A percentile compares a stretch with the other conserved stretches of the same genome.
Evolutionary conservation across 2,797 vertebrate genomes (phyloP).

Genomic region (Agapornis canus): DNA sequence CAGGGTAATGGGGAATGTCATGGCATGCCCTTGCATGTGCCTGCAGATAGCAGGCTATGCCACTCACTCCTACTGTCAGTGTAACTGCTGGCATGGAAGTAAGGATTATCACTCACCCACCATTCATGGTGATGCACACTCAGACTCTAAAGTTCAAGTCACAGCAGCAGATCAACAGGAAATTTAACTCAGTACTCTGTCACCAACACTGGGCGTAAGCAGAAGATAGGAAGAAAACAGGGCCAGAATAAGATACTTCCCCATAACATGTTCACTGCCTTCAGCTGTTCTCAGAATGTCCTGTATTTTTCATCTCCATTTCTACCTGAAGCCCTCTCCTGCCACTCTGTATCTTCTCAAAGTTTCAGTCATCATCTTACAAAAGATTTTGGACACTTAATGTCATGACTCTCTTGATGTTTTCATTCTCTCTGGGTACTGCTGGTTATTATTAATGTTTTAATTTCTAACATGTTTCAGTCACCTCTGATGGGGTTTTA

Average conservation of each 20-base stretch:
- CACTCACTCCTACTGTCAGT: background rate
- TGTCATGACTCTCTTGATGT: background rate
- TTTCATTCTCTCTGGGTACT: background rate
- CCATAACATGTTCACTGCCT: background rate
- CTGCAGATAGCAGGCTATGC: background rate
- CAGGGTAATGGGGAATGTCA: background rate
- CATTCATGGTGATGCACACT: background rate
- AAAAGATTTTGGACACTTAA: background rate
- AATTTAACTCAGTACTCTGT: background rate
- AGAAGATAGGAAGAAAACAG: background rate
- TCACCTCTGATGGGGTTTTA: background rate
- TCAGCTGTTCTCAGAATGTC: background rate
- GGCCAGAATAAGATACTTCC: background rate
- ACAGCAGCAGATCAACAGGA: rapidly evolving
- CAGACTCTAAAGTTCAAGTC: background rate
- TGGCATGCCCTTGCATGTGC: background rate
- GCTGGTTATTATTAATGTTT: background rate
- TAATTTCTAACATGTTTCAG: background rate
- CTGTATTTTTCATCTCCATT: background rate
- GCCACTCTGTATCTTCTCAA: background rate
- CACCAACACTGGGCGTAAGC: background rate
- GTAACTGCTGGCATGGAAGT: background rate
- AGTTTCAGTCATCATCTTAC: background rate
- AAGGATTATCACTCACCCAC: background rate
- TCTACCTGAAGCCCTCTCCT: background rate